A percentile compares a stretch with the other conserved stretches of the same genome.
Conservation (phyloP, 2,888 invertebrate genomes). For the Branchipolynoe longqiensis region DNA sequence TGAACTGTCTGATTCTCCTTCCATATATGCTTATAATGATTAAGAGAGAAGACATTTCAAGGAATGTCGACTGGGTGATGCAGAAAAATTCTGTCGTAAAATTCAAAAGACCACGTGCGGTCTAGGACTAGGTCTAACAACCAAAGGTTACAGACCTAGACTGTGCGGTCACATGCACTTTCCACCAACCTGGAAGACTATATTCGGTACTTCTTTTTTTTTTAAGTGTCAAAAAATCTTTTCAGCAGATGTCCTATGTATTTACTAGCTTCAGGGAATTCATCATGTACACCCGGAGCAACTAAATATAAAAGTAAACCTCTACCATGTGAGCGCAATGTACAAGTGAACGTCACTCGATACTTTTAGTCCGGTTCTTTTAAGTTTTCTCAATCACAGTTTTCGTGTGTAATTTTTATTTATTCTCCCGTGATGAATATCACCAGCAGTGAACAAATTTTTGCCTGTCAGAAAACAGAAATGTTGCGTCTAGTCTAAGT, state of each 20-base stretch:
- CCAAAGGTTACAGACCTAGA: slow-evolving; percentile 17
- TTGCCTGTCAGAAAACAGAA: neutral
- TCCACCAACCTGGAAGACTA: slow-evolving; percentile 44
- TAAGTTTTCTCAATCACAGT: slow-evolving; percentile 49
- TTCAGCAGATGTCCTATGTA: slow-evolving; percentile 52
- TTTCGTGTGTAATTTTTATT: neutral
- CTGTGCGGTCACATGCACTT: slow-evolving; percentile 35
- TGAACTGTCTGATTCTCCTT: slow-evolving; percentile 34
- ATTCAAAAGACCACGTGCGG: slow-evolving; percentile 14
- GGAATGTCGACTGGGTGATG: slow-evolving; percentile 50
- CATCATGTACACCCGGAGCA: slow-evolving; percentile 40
- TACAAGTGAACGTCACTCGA: slow-evolving; percentile 28
- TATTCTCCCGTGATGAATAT: too few relatives aligned
- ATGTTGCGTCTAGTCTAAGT: neutral
- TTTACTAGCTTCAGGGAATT: slow-evolving; percentile 36
- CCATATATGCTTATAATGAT: neutral
- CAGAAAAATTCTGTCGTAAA: neutral
- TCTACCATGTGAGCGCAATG: slow-evolving; percentile 25
- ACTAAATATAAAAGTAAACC: slow-evolving; percentile 21
- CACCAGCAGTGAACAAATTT: too few relatives aligned
- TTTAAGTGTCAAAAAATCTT: slow-evolving; percentile 8
- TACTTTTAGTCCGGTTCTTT: slow-evolving; percentile 11
- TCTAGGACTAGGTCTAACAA: slow-evolving; percentile 10
- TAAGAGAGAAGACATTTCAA: slow-evolving; percentile 41
- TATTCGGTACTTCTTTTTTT: slow-evolving; percentile 1